Evolutionary conservation across 2,113 vertebrate species (phyloP).

Genomic region (Ptilonorhynchus violaceus): DNA sequence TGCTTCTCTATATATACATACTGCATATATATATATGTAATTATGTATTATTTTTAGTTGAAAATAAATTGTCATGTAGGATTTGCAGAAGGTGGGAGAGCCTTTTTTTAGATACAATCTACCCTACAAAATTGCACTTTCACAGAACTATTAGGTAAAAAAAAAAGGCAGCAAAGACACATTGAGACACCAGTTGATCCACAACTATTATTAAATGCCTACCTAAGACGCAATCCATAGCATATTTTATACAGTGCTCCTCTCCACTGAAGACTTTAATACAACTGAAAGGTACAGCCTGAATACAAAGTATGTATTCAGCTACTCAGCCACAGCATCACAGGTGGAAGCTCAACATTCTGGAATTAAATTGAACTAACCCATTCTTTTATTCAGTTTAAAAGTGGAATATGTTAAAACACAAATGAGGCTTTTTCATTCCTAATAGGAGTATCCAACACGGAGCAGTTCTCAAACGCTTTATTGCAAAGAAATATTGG

Average conservation of each 20-base stretch:
- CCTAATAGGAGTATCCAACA: background rate
- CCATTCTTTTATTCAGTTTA: background rate
- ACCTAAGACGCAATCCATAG: background rate
- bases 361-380: background rate
- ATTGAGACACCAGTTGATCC: background rate
- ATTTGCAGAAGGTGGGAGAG: slow-evolving; percentile 33
- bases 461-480: background rate
- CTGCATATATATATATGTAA: background rate
- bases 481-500: background rate
- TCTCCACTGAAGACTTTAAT: background rate
- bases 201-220: background rate
- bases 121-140: slow-evolving; percentile 4
- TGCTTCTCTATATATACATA: background rate
- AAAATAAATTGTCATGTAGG: slow-evolving; percentile 34
- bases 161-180: background rate
- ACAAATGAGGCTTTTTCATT: background rate
- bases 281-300: background rate
- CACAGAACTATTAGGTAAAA: background rate
- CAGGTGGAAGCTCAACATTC: background rate
- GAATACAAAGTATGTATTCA: background rate
- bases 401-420: background rate
- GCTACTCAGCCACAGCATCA: background rate
- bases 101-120: slow-evolving; percentile 6
- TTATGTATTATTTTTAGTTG: slow-evolving; percentile 10
- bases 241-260: background rate